Base-by-base conservation (phyloP, 2,113 vertebrate genomes). In the Rhinolophus ferrumequinum region DNA sequence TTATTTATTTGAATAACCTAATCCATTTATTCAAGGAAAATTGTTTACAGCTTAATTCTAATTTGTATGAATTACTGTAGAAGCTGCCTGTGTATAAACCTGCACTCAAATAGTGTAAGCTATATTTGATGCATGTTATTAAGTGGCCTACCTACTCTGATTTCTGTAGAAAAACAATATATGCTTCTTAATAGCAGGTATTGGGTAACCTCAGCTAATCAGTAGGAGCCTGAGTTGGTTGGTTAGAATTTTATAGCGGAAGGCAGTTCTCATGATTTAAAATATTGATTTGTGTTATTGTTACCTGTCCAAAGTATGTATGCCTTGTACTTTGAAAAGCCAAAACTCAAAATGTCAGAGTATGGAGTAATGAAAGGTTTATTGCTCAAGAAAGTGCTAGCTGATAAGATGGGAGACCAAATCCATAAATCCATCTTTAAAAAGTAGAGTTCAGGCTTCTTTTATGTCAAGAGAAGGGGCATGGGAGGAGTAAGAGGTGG, bases 1-100 rank as follows among this genome's bases (percentile, higher is more conserved):
- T 95, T 84, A 84, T 44, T 26, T 73, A 35, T 69, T 93, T 93
- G 38, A 66, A 95, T 73, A 38, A 90, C 38, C 1, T 16, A 86
- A 54, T 86, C 22, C 26, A 67, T 75, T 22, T 54, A 62, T 76
- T 66, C 41, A 67, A 33, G 22, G 19, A 60, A 93, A 60, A 67
- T 18, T 66, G 13, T 50, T 93, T 75, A 4, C 72, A 41, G 41
- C 41, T 41, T 41, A 84, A 88, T 92, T 96, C 26, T 80, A 73
- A 80, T 75, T 92, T 95, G 50, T 14, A 30, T 89, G 41, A 73
- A 93, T 64, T 64, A 56, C 22, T 62, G 21, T 56, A 84, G 64
- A 58, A 38, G 3, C n/a, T 93, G 38, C 30, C 13, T 70, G 21
- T 44, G 16, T 56, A 69, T 82, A 90, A 93, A 58, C 50, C 10